These are phyloP conservation scores for Iselma pallidipennis DNA, from an alignment of 2,888 invertebrate species.

Conservation along the genomic window DNA sequence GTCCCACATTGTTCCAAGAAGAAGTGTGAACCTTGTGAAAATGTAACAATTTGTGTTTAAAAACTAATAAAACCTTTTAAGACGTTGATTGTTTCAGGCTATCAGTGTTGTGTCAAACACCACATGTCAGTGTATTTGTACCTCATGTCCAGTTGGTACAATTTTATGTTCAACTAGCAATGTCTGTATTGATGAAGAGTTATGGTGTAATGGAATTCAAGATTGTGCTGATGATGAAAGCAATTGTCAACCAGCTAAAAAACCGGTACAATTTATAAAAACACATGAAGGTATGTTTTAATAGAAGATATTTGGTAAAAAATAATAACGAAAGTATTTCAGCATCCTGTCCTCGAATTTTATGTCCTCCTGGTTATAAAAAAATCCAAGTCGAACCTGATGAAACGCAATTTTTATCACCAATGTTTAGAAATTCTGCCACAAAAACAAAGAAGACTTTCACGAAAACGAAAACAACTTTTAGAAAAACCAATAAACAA, in stretches of 20 bases:
- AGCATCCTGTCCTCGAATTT: conserved; percentile 53
- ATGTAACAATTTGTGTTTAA: conserved; percentile 47
- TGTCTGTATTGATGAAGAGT: conserved; percentile 68
- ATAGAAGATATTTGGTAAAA: not conserved
- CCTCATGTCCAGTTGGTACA: conserved; percentile 69
- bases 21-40: conserved; percentile 67
- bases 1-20: conserved; percentile 70
- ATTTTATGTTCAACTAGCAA: conserved; percentile 74
- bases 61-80: not conserved
- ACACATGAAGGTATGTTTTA: conserved; percentile 29
- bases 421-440: conserved; percentile 12
- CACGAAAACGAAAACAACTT: conserved; percentile 2
- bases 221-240: conserved; percentile 85
- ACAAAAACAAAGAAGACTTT: not conserved
- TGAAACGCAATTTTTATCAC: conserved; percentile 6
- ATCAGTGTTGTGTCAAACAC: conserved; percentile 46
- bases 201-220: conserved; percentile 81
- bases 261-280: conserved; percentile 61
- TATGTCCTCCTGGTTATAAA: conserved; percentile 41
- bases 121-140: conserved; percentile 73
- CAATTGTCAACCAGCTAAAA: conserved; percentile 59
- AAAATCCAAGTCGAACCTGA: conserved; percentile 3
- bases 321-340: conserved; percentile 13
- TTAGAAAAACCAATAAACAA: conserved; percentile 34
- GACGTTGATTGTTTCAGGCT: not conserved